phyloP scores from a whole-genome alignment of 2,113 vertebrate species.

The Hemibagrus wyckioides region DNA sequence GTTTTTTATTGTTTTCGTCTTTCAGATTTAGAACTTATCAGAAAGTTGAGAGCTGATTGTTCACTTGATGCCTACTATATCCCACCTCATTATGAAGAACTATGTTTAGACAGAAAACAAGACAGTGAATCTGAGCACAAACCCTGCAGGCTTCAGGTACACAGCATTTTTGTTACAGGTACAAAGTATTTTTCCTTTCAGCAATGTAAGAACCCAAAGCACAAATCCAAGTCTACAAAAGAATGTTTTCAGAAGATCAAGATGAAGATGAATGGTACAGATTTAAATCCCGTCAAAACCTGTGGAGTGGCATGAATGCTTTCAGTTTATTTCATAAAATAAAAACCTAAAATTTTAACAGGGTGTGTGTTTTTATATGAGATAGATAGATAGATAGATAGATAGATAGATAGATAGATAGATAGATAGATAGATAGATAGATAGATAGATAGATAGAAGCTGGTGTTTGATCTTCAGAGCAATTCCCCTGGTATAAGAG shows the following conservation, averaged over 20 bases:
- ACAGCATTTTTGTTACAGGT: not conserved
- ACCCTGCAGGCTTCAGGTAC: not conserved
- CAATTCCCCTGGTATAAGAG: not conserved
- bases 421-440: not conserved
- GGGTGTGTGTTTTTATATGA: not conserved
- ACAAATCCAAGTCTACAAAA: not conserved
- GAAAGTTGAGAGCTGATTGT: no score
- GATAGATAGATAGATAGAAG: not conserved
- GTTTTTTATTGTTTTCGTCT: no score
- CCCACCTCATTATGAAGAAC: no score
- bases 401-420: not conserved
- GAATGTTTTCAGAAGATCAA: not conserved
- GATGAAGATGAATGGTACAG: not conserved
- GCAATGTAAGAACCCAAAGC: not conserved
- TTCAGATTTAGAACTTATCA: no score
- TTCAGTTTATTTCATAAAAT: not conserved
- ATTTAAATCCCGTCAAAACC: not conserved
- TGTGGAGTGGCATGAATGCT: not conserved
- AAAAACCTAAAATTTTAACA: not conserved
- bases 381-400: no score
- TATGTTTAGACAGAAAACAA: no score
- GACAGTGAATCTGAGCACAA: not conserved
- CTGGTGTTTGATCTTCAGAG: not conserved
- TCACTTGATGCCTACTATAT: no score
- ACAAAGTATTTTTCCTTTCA: not conserved